A percentile compares a stretch with the other conserved stretches of the same genome.
Evolutionary conservation across 2,113 vertebrate genomes (phyloP).

Genomic region (Melanerpes aurifrons): DNA sequence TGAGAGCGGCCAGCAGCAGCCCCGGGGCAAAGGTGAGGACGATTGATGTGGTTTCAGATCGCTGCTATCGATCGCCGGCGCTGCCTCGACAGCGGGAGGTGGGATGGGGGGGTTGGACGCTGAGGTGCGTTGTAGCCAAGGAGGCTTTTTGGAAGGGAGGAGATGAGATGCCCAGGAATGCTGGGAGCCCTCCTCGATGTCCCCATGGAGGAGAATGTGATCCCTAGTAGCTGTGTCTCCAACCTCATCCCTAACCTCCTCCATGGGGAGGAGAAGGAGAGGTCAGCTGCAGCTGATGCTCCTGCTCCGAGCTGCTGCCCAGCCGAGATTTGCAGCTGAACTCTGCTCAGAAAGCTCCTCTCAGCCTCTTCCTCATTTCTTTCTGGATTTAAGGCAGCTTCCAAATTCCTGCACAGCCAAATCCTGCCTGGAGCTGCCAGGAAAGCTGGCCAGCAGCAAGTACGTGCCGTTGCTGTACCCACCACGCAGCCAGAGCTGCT

Average conservation of each 20-base stretch:
- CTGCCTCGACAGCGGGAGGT: not conserved
- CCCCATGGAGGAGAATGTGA: fast-evolving
- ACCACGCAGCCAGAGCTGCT: not conserved
- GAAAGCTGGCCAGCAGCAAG: conserved; percentile 40
- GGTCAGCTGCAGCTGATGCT: not conserved
- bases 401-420: conserved; percentile 55
- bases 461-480: conserved; percentile 65
- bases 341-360: not conserved
- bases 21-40: not conserved
- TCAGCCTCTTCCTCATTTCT: conserved; percentile 42
- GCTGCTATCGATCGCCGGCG: not conserved
- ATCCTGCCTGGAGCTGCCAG: conserved; percentile 47
- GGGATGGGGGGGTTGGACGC: not conserved
- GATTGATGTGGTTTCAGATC: not conserved
- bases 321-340: not conserved
- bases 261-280: not conserved
- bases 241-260: not conserved
- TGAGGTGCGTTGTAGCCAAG: fast-evolving
- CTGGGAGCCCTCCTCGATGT: not conserved
- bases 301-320: not conserved
- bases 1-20: not conserved
- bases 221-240: fast-evolving
- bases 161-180: not conserved
- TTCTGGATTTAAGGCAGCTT: conserved; percentile 35
- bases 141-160: not conserved